Percentiles rank a stretch among this genome's conserved stretches.
These are phyloP conservation scores for Dermochelys coriacea DNA, from an alignment of 2,797 vertebrate species.

Conservation along the genomic window DNA sequence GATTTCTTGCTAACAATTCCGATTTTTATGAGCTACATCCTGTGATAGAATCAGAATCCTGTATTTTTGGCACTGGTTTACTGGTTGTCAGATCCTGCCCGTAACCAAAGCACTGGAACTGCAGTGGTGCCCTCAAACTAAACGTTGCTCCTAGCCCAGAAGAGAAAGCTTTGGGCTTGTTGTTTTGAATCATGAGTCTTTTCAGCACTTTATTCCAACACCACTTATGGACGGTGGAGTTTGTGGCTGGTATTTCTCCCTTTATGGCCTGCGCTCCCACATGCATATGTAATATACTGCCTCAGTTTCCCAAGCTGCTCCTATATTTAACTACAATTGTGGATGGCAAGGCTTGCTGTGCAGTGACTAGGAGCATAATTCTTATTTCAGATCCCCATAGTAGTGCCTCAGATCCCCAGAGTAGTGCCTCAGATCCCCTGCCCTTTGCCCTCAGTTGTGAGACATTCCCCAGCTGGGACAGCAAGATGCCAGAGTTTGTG, in stretches of 20 bases:
- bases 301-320: background rate
- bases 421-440: background rate
- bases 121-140: background rate
- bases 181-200: background rate
- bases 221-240: background rate
- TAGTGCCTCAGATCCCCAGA: background rate
- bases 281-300: background rate
- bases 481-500: background rate
- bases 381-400: background rate
- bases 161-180: background rate
- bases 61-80: background rate
- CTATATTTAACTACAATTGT: background rate
- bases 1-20: background rate
- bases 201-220: background rate
- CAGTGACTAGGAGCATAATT: background rate
- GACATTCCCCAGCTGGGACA: background rate
- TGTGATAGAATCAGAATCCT: too few relatives aligned
- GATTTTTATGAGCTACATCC: background rate
- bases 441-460: background rate
- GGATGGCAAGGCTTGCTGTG: background rate
- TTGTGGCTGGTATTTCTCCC: background rate
- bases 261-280: background rate
- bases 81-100: background rate
- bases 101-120: background rate
- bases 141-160: background rate